Conservation (phyloP, 2,797 vertebrate species). For the Bradypodion ventrale region DNA sequence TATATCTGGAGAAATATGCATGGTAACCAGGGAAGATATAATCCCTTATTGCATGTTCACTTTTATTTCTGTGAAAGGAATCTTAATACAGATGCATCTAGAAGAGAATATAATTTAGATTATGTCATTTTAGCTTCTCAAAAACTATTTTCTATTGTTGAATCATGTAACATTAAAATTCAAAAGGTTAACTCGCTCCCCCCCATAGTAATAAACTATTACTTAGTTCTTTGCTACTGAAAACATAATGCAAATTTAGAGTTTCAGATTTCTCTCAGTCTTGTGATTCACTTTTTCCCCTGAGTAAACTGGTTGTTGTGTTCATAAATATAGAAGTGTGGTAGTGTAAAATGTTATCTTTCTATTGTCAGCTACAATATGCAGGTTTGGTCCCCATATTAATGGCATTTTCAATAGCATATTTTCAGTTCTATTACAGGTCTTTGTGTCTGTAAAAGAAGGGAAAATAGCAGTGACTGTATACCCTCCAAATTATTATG, state of each 20-base stretch:
- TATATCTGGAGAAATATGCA: not conserved
- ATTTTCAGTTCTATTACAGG: not conserved
- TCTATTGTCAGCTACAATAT: not conserved
- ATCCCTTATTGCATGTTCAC: not conserved
- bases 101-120: not conserved
- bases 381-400: not conserved
- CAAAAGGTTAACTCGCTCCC: slow-evolving; percentile 12
- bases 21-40: not conserved
- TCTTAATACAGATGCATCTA: not conserved
- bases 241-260: slow-evolving; percentile 29
- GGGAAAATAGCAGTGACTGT: not conserved
- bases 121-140: not conserved
- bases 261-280: slow-evolving; percentile 18
- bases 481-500: not conserved
- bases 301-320: slow-evolving; percentile 6
- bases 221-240: not conserved
- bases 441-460: not conserved
- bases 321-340: slow-evolving; percentile 15
- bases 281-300: slow-evolving; percentile 5
- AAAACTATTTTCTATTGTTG: slow-evolving; percentile 12
- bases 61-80: not conserved
- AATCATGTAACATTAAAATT: not conserved
- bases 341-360: too few species aligned
- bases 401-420: not conserved
- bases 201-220: slow-evolving; percentile 9